These are phyloP conservation scores for Acanthopagrus latus DNA, from an alignment of 2,797 vertebrate genomes.

Conservation along the genomic window DNA sequence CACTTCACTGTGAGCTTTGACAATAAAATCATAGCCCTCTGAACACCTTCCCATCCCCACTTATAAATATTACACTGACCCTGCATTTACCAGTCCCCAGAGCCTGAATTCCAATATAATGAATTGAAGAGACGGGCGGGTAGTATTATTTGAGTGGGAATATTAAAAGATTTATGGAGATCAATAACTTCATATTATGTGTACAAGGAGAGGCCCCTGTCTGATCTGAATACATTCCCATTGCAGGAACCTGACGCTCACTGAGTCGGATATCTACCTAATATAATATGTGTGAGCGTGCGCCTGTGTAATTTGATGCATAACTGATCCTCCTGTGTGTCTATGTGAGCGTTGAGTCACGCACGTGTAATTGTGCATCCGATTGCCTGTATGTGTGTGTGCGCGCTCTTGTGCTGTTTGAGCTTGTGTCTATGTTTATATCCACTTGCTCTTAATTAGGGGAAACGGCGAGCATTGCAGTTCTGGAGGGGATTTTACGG, in stretches of 20 bases:
- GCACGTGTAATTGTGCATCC: slow-evolving; percentile 11
- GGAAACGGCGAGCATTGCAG: slow-evolving; percentile 69
- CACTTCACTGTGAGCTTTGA: slow-evolving; percentile 34
- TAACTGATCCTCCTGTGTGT: slow-evolving; percentile 15
- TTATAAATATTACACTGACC: slow-evolving; percentile 39
- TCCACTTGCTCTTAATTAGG: slow-evolving; percentile 76
- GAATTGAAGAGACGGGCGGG: slow-evolving; percentile 30
- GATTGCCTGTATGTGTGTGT: slow-evolving; percentile 13
- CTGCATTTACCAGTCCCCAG: slow-evolving; percentile 47
- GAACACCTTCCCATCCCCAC: slow-evolving; percentile 32
- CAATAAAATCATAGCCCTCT: slow-evolving; percentile 59
- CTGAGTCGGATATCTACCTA: slow-evolving; percentile 34
- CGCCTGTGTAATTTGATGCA: slow-evolving; percentile 12
- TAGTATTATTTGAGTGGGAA: slow-evolving; percentile 22
- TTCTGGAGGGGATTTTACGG: slow-evolving; percentile 76
- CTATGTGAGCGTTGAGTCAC: slow-evolving; percentile 12
- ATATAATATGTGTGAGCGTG: slow-evolving; percentile 10
- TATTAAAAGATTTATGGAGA: slow-evolving; percentile 52
- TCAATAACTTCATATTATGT: slow-evolving; percentile 49
- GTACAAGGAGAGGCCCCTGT: slow-evolving; percentile 42
- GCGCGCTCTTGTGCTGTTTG: slow-evolving; percentile 18
- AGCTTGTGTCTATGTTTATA: slow-evolving; percentile 59
- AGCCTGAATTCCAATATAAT: slow-evolving; percentile 18
- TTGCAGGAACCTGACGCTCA: slow-evolving; percentile 37
- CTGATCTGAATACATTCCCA: slow-evolving; percentile 39